Conservation (phyloP, 2,888 invertebrate species). For the Megaustenia siamemsis region DNA sequence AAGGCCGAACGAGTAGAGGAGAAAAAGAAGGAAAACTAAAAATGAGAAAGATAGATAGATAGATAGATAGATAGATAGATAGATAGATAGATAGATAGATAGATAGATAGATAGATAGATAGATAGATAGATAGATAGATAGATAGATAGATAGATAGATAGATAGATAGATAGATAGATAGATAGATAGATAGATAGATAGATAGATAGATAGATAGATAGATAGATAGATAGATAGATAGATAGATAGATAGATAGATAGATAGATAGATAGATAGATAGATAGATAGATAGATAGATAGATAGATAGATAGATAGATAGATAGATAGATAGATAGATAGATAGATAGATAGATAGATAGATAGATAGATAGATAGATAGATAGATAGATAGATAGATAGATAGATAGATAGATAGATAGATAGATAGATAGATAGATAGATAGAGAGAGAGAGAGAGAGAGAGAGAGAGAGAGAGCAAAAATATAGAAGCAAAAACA, state of each 20-base stretch:
- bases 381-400: conserved; percentile 9
- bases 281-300: conserved; percentile 1
- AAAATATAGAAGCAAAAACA: too few species aligned
- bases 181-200: neutral
- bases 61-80: too few species aligned
- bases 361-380: conserved; percentile 17
- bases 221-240: neutral
- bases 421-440: neutral
- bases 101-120: too few species aligned
- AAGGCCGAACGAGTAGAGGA: too few species aligned
- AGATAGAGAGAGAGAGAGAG: too few species aligned
- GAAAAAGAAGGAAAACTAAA: too few species aligned
- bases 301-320: conserved; percentile 8
- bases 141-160: too few species aligned
- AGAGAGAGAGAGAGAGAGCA: too few species aligned
- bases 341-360: conserved; percentile 20
- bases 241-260: neutral
- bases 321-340: conserved; percentile 14
- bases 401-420: neutral
- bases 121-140: too few species aligned
- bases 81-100: too few species aligned
- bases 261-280: neutral
- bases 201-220: neutral
- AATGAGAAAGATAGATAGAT: too few species aligned
- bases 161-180: neutral